These are phyloP conservation scores for Drosophila austrosaltans DNA, from an alignment of 2,888 invertebrate species.

Conservation along the genomic window DNA sequence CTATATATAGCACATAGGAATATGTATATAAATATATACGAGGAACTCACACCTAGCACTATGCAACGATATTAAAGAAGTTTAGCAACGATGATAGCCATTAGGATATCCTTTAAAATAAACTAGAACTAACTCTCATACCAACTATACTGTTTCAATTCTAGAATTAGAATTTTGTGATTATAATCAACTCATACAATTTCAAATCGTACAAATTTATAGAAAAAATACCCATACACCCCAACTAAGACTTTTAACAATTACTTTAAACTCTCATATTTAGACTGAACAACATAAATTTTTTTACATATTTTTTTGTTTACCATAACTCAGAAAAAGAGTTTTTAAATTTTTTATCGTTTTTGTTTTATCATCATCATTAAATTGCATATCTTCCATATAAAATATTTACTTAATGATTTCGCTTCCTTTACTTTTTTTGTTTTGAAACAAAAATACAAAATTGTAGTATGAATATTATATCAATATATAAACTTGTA, in stretches of 20 bases:
- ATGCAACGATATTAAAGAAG: conserved; percentile 36
- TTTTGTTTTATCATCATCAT: conserved; percentile 6
- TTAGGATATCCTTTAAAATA: conserved; percentile 17
- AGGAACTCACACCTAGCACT: conserved; percentile 74
- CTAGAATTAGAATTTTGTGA: conserved; percentile 13
- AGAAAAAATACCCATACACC: neutral
- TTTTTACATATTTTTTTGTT: neutral
- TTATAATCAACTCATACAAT: neutral
- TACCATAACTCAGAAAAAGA: neutral
- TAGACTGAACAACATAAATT: conserved; percentile 32
- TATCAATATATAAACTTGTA: conserved; percentile 48
- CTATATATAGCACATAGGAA: neutral
- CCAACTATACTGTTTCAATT: conserved; percentile 6
- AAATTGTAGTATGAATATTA: conserved; percentile 16
- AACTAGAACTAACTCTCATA: neutral
- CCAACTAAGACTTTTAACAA: neutral
- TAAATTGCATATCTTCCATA: conserved; percentile 24
- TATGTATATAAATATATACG: conserved; percentile 9
- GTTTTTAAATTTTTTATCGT: neutral
- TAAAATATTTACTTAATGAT: neutral
- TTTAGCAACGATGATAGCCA: conserved; percentile 4
- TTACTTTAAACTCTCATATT: conserved; percentile 2
- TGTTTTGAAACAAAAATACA: conserved; percentile 11
- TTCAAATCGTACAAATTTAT: conserved; percentile 22
- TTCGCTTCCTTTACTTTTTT: conserved; percentile 10